Evolutionary conservation across 2,888 invertebrate species (phyloP), one percentile per base, ranked within the genome.

Genomic region (Platerodrilus igneus): DNA sequence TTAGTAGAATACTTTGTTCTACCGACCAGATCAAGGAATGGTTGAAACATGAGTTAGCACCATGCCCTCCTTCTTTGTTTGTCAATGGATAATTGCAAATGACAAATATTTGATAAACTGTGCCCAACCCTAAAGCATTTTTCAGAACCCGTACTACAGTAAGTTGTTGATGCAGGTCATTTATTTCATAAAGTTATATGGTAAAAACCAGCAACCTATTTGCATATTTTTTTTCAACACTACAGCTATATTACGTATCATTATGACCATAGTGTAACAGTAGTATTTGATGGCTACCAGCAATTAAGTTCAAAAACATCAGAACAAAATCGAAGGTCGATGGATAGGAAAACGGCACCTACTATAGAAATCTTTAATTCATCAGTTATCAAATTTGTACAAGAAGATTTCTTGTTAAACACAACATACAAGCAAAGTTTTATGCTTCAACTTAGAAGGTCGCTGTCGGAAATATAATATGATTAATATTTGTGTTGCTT

Each of bases 151-250:
- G 13, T 22, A 18, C 2, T 11, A 14, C 32, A 32, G 3, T 19
- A 32, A 21, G 22, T 32, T 4, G 22, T 32, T 22, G 32, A 32
- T 32, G 32, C 14, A 32, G 31, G 31, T 10, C 31, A 31, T 20
- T 11, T 31, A 17, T 11, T 31, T 11, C 31, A 31, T 16, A 31
- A 31, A 31, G 10, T 31, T 31, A 3, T 31, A 11, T 31, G 31
- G 31, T 20, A 31, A 10, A 31, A 31, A 19, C 31, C 20, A 19
- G 19, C 19, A 4, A 31, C 13, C 11, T 31, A 22, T 10, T 31
- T 11, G 5, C 10, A 31, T 16, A 5, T 29, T 17, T 29, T 29
- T 29, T 29, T 18, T 29, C 29, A 29, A 29, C n/a, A 29, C 29
- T 15, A 17, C 29, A 14, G 18, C 9, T 29, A 29, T 14, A 29